A percentile compares a stretch with the other conserved stretches of the same genome.
These are phyloP conservation scores for Cebidichthys violaceus DNA, from an alignment of 2,113 vertebrate genomes.

Conservation along the genomic window DNA sequence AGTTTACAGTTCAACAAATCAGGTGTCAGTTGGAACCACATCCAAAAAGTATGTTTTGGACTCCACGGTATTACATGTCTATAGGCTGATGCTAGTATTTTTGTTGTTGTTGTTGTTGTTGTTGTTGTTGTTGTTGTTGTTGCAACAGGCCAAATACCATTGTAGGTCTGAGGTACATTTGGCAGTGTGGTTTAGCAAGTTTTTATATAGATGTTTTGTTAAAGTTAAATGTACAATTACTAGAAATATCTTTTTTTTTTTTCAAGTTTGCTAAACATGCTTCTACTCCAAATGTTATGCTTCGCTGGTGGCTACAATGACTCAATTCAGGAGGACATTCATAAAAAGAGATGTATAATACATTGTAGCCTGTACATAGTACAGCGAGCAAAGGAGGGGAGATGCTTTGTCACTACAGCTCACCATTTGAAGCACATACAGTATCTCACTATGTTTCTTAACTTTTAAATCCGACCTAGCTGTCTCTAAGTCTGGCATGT, in stretches of 20 bases:
- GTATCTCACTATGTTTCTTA: slow-evolving; percentile 3
- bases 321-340: neutral
- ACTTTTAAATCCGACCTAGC: neutral
- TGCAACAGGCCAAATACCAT: neutral
- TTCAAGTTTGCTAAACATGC: slow-evolving; percentile 9
- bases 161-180: neutral
- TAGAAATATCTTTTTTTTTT: neutral
- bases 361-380: neutral
- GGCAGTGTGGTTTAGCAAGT: neutral
- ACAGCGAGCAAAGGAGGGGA: neutral
- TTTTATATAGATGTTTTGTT: neutral
- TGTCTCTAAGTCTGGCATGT: neutral
- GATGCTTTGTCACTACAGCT: neutral
- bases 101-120: neutral
- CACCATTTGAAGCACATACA: slow-evolving; percentile 21
- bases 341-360: neutral
- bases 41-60: slow-evolving; percentile 11
- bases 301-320: neutral
- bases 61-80: slow-evolving; percentile 11
- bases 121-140: neutral
- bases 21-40: slow-evolving; percentile 1
- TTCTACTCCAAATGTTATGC: neutral
- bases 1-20: slow-evolving; percentile 8
- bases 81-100: neutral
- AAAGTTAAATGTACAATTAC: neutral